These are phyloP conservation scores for Diprion similis DNA, from an alignment of 1,140 invertebrate species.

Conservation along the genomic window DNA sequence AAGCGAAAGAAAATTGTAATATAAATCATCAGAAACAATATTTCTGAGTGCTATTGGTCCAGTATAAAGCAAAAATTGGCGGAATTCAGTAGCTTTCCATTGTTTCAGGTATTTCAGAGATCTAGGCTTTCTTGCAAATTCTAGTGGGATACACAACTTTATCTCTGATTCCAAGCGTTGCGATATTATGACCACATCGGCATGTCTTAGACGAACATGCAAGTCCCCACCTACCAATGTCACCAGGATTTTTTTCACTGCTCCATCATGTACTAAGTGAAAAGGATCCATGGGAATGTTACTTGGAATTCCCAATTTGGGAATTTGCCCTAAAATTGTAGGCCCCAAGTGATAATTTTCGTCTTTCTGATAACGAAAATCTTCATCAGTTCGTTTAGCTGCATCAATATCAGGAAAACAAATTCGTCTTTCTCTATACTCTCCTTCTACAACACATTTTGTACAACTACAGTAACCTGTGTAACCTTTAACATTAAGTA, in stretches of 20 bases:
- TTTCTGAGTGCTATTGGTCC: slow-evolving; percentile 33
- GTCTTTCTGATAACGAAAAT: slow-evolving; percentile 13
- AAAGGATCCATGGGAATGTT: slow-evolving; percentile 10
- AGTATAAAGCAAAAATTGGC: slow-evolving; percentile 40
- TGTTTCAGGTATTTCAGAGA: slow-evolving; percentile 25
- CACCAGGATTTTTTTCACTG: not conserved
- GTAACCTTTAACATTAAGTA: slow-evolving; percentile 21
- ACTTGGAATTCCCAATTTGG: slow-evolving; percentile 8
- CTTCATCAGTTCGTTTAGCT: slow-evolving; percentile 16
- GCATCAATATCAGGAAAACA: slow-evolving; percentile 19
- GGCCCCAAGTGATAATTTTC: slow-evolving; percentile 17
- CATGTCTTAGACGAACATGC: not conserved
- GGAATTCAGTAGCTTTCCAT: slow-evolving; percentile 45
- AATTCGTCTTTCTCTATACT: slow-evolving; percentile 14
- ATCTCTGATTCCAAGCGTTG: not conserved
- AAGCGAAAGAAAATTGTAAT: slow-evolving; percentile 18
- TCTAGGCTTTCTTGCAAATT: slow-evolving; percentile 40
- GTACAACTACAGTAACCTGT: slow-evolving; percentile 21
- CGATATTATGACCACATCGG: not conserved
- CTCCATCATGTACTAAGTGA: not conserved
- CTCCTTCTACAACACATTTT: slow-evolving; percentile 18
- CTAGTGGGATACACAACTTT: slow-evolving; percentile 25
- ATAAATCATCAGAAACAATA: slow-evolving; percentile 10
- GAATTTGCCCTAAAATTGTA: slow-evolving; percentile 14
- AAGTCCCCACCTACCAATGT: not conserved